Conservation (phyloP, 2,797 vertebrate species). For the Tapera naevia region DNA sequence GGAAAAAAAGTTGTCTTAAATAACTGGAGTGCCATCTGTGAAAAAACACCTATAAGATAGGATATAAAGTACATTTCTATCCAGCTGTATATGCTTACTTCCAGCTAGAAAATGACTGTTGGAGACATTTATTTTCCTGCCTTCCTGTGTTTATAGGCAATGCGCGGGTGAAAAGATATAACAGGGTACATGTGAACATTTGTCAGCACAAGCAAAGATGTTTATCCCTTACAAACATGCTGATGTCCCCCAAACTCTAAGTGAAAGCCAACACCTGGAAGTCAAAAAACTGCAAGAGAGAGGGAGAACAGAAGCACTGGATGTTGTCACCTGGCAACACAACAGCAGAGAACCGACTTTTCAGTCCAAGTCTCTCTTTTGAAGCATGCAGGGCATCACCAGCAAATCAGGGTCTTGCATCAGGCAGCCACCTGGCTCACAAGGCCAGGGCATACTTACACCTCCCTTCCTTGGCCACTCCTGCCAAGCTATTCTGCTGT, state of each 20-base stretch:
- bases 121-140: neutral
- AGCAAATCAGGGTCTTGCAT: neutral
- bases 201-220: neutral
- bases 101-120: neutral
- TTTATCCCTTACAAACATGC: neutral
- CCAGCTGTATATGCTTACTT: neutral
- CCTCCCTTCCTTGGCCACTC: neutral
- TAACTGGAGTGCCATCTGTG: neutral
- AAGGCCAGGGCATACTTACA: neutral
- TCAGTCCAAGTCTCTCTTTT: neutral
- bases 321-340: fast-evolving
- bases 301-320: neutral
- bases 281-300: neutral
- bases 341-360: neutral
- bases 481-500: neutral
- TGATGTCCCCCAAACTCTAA: neutral
- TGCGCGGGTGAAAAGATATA: neutral
- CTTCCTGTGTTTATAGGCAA: neutral
- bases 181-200: neutral
- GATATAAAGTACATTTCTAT: neutral
- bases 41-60: neutral
- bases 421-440: neutral
- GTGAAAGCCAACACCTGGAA: neutral
- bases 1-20: constrained; percentile 43
- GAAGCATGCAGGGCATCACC: neutral